phyloP scores from a whole-genome alignment of 2,113 vertebrate species.

The Herpetotheres cachinnans region DNA sequence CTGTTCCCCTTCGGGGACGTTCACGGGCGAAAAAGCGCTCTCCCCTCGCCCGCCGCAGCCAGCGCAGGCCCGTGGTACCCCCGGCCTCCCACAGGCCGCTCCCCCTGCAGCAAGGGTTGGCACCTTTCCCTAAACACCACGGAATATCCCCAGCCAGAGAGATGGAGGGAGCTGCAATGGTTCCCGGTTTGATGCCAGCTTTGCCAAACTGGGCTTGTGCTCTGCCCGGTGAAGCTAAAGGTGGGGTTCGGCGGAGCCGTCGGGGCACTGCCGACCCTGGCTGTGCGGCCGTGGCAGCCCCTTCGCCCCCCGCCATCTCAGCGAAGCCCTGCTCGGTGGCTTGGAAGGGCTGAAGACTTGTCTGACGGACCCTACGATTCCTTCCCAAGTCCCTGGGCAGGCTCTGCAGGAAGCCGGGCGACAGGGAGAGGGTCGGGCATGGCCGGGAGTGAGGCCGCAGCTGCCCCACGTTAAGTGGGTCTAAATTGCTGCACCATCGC shows the following conservation, averaged over 20 bases:
- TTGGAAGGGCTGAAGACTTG: neutral
- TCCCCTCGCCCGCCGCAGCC: neutral
- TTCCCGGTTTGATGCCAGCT: neutral
- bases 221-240: too few species aligned
- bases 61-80: neutral
- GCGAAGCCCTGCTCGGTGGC: neutral
- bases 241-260: neutral
- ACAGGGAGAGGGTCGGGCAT: neutral
- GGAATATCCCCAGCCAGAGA: neutral
- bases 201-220: fast-evolving
- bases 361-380: neutral
- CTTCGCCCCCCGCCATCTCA: fast-evolving
- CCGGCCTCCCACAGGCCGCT: neutral
- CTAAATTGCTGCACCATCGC: neutral
- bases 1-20: neutral
- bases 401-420: neutral
- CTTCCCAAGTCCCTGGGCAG: neutral
- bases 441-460: neutral
- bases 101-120: neutral
- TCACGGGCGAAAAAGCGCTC: neutral
- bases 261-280: fast-evolving
- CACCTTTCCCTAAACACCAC: neutral
- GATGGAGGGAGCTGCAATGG: neutral
- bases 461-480: neutral
- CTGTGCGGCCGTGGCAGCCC: fast-evolving